Evolutionary conservation across 2,888 invertebrate genomes (phyloP).

Genomic region (Drosophila birchii): DNA sequence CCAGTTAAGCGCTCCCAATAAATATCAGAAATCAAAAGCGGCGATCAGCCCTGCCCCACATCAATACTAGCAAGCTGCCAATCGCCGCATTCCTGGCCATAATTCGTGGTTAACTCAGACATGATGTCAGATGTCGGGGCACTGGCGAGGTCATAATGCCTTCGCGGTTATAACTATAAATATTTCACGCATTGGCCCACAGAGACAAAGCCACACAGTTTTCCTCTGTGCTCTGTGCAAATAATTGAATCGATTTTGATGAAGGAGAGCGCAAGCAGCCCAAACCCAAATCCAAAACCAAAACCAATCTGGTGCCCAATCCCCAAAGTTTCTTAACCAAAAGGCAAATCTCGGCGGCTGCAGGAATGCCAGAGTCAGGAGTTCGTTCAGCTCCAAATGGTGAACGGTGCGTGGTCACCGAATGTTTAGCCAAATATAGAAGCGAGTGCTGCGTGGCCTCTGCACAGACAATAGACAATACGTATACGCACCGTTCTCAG

Average conservation of each 20-base stretch:
- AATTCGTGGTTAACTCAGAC: conserved; percentile 46
- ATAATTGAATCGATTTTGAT: conserved; percentile 74
- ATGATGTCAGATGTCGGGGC: conserved; percentile 59
- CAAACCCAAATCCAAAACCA: conserved; percentile 5
- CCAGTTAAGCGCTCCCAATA: conserved; percentile 25
- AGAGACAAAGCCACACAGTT: conserved; percentile 73
- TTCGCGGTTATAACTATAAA: conserved; percentile 70
- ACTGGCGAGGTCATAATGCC: conserved; percentile 67
- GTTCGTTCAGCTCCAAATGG: conserved; percentile 29
- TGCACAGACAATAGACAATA: conserved; percentile 67
- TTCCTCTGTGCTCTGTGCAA: conserved; percentile 35
- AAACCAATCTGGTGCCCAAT: conserved; percentile 2
- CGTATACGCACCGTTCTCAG: conserved; percentile 71
- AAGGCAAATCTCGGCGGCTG: conserved; percentile 69
- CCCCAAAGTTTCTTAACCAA: conserved; percentile 29
- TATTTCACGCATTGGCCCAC: conserved; percentile 65
- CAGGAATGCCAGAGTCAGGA: conserved; percentile 47
- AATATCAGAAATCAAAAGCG: conserved; percentile 31
- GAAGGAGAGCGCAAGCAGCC: conserved; percentile 31
- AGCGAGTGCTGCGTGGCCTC: conserved; percentile 54
- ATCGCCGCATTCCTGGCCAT: conserved; percentile 61
- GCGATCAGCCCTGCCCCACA: conserved; percentile 40
- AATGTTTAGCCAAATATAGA: conserved; percentile 67
- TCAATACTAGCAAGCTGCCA: conserved; percentile 30
- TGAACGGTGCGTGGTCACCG: conserved; percentile 68